Percentiles rank a stretch among this genome's conserved stretches.
phyloP scores from a whole-genome alignment of 2,888 invertebrate genomes.

The Nephrotoma guestfalica region DNA sequence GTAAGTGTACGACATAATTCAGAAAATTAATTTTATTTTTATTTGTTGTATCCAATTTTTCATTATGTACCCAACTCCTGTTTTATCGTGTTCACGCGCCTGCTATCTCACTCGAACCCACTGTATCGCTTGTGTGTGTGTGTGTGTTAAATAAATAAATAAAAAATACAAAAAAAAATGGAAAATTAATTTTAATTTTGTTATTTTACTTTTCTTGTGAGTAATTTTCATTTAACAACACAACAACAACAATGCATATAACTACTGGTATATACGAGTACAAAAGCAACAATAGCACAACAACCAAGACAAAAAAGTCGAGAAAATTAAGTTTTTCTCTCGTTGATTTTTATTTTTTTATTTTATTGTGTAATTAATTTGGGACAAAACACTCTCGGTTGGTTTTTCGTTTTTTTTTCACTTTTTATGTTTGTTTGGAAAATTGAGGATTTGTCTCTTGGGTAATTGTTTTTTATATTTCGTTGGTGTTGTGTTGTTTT shows the following conservation, averaged over 20 bases:
- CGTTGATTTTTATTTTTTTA: neutral
- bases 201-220: constrained; percentile 1
- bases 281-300: neutral
- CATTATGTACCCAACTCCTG: neutral
- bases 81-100: neutral
- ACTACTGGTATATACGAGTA: neutral
- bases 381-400: constrained; percentile 11
- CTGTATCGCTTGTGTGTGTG: neutral
- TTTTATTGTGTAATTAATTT: constrained; percentile 14
- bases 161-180: neutral
- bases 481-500: neutral
- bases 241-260: neutral
- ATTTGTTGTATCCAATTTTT: neutral
- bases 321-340: neutral
- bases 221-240: constrained; percentile 2
- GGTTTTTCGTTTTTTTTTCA: constrained; percentile 1
- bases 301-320: neutral
- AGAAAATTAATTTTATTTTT: neutral
- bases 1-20: neutral
- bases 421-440: constrained; percentile 7
- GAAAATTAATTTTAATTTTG: neutral
- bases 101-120: neutral
- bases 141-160: neutral
- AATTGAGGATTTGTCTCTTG: constrained; percentile 10
- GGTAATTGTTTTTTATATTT: constrained; percentile 7